Evolutionary conservation across 1,140 invertebrate genomes (phyloP), one percentile per base, ranked within the genome.

Genomic region (Coptotermes formosanus): DNA sequence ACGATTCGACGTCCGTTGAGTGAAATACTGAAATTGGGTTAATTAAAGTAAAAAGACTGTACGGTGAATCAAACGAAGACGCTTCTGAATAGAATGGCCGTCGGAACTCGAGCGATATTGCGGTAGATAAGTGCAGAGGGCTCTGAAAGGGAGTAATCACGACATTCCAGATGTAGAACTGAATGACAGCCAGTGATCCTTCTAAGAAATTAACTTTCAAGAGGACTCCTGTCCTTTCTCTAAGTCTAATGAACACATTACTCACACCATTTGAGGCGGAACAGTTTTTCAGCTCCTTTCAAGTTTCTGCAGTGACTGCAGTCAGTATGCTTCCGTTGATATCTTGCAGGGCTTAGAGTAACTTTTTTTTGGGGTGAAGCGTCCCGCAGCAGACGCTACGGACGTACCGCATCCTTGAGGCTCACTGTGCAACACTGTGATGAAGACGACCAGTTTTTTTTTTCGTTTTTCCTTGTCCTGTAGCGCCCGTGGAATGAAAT

Each of bases 141-240:
- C 19, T 16, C 21, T 55, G 52, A 55, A 16, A 55, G 52, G 19
- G 52, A 75, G n/a, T 25, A 75, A 75, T 75, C 64, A 75, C 64
- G 25, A 25, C 64, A 0, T 12, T 16, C 64, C 4, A 21, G 21
- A 55, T 21, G 52, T 55, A 55, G 14, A 4, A 19, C 52, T 75
- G 25, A 75, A 30, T 30, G 64, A 75, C 64, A 75, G 64, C 25
- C 64, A 30, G 30, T 75, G 64, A 75, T 25, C 9, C 1, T 30
- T 75, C 64, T 75, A 75, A 75, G 25, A 75, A 75, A 75, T 75
- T 75, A 75, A 75, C 64, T 75, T 30, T 75, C 8, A 75, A 30
- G 25, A 1, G 0, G 64, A n/a, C 30, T 75, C n/a, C n/a, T 12
- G 12, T 23, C 30, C 64, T n/a, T 30, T 16, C 64, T 75, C 64